Percentiles rank a stretch among this genome's conserved stretches.
Evolutionary conservation across 1,140 invertebrate species (phyloP).

Genomic region (Drosophila takahashii): DNA sequence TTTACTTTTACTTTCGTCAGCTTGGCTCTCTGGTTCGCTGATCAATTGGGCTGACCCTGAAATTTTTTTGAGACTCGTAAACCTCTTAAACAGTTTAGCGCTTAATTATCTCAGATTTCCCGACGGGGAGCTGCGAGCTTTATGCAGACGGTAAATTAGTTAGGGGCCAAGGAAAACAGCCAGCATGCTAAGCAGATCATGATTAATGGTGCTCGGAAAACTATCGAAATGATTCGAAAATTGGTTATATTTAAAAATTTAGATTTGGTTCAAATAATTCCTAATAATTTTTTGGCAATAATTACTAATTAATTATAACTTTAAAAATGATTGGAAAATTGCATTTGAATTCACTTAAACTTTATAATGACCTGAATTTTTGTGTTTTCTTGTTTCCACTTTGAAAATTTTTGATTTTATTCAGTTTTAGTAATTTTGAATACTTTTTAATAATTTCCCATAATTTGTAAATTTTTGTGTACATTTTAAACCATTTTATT

Average conservation of each 20-base stretch:
- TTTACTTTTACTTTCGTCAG: constrained; percentile 72
- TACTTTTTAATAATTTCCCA: too few relatives aligned
- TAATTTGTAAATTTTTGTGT: too few relatives aligned
- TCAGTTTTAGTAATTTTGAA: not conserved
- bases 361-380: too few relatives aligned
- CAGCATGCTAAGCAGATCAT: constrained; percentile 9
- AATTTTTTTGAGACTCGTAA: constrained; percentile 8
- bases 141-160: not conserved
- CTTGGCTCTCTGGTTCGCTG: constrained; percentile 5
- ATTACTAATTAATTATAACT: too few relatives aligned
- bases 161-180: constrained; percentile 4
- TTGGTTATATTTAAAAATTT: not conserved
- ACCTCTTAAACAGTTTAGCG: constrained; percentile 21
- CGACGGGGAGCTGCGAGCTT: constrained; percentile 14
- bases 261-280: not conserved
- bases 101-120: constrained; percentile 56
- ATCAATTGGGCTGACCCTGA: constrained; percentile 28
- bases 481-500: too few relatives aligned
- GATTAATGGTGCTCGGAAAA: constrained; percentile 12
- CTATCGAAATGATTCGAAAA: constrained; percentile 30
- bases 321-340: too few relatives aligned
- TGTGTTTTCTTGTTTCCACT: too few relatives aligned
- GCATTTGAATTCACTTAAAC: too few relatives aligned
- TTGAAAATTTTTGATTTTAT: too few relatives aligned
- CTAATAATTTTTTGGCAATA: too few relatives aligned